These are phyloP conservation scores for Dryococelus australis DNA, from an alignment of 2,888 invertebrate species.

Conservation along the genomic window DNA sequence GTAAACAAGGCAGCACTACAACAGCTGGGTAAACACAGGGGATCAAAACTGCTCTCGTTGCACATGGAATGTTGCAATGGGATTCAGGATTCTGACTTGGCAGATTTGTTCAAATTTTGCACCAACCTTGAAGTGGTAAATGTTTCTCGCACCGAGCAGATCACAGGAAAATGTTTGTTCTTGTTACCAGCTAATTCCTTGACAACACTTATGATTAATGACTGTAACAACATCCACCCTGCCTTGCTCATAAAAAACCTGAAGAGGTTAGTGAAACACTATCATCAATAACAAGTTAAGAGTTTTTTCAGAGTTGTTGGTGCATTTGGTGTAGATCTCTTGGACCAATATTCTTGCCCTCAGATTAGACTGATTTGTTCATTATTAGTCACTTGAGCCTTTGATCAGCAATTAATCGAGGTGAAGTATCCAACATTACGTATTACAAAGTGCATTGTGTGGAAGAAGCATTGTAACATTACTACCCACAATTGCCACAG, in stretches of 20 bases:
- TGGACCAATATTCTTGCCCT: no score
- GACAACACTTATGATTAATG: neutral
- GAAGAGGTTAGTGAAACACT: neutral
- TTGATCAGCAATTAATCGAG: no score
- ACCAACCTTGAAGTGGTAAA: slow-evolving; percentile 6
- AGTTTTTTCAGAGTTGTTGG: no score
- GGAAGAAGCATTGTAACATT: no score
- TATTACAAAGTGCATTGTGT: no score
- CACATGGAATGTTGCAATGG: slow-evolving; percentile 4
- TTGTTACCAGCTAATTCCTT: neutral
- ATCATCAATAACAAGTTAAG: no score
- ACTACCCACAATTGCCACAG: no score
- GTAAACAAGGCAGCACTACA: neutral
- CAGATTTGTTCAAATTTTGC: neutral
- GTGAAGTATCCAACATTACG: no score
- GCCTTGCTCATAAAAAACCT: neutral
- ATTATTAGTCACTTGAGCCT: no score
- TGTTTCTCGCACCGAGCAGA: neutral
- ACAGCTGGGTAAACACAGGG: neutral
- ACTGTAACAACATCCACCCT: slow-evolving; percentile 16
- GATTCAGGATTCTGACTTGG: neutral
- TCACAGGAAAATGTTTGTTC: neutral
- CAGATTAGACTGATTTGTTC: no score
- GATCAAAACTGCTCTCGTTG: neutral
- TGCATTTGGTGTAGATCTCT: no score